These are phyloP conservation scores for Cyrtodaria siliqua DNA, from an alignment of 2,888 invertebrate species.

Conservation along the genomic window DNA sequence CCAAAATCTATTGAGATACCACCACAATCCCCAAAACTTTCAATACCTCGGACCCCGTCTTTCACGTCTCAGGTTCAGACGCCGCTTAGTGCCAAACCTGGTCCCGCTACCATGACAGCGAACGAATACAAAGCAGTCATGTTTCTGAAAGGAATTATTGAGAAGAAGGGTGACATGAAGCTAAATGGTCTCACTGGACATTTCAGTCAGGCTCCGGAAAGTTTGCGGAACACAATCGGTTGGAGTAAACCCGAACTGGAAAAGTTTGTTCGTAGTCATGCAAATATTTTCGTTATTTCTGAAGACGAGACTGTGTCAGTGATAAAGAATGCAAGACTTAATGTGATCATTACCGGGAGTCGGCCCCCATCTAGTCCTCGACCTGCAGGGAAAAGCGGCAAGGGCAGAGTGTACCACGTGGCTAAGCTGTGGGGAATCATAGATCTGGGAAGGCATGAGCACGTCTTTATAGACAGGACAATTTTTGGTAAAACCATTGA, in stretches of 20 bases:
- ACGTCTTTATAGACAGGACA: conserved; percentile 86
- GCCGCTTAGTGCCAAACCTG: conserved; percentile 71
- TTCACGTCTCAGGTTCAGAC: conserved; percentile 50
- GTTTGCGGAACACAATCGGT: conserved; percentile 84
- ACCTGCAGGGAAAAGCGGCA: conserved; percentile 80
- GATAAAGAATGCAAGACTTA: conserved; percentile 83
- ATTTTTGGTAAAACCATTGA: conserved; percentile 84
- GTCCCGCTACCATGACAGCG: conserved; percentile 85
- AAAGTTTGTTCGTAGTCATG: conserved; percentile 83
- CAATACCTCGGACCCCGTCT: conserved; percentile 65
- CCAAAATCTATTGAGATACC: conserved; percentile 78
- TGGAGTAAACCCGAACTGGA: conserved; percentile 84
- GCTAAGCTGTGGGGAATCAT: conserved; percentile 86
- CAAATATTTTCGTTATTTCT: conserved; percentile 82
- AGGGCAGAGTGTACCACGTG: conserved; percentile 85
- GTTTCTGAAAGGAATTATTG: conserved; percentile 85
- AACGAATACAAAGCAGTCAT: conserved; percentile 86
- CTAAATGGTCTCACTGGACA: conserved; percentile 81
- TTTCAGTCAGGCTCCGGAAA: conserved; percentile 84
- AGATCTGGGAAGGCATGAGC: conserved; percentile 86
- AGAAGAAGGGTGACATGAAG: conserved; percentile 83
- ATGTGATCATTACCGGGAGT: conserved; percentile 85
- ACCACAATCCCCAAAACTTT: conserved; percentile 65
- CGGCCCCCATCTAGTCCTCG: conserved; percentile 77
- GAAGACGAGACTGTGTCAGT: conserved; percentile 83